These are phyloP conservation scores for Augochlora pura DNA, from an alignment of 1,140 invertebrate genomes.

Conservation along the genomic window DNA sequence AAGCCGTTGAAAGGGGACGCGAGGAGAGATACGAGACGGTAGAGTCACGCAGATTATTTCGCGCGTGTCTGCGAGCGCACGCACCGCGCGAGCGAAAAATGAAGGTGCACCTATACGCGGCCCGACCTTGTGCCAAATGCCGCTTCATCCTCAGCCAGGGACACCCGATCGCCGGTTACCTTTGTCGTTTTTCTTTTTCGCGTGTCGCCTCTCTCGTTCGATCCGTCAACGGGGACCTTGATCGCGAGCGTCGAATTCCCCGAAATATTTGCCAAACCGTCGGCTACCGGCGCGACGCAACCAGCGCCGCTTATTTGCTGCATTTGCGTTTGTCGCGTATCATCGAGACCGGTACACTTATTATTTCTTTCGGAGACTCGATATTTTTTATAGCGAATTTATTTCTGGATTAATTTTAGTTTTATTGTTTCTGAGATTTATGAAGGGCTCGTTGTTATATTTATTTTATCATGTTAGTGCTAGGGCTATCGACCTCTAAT, in stretches of 20 bases:
- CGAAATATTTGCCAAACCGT: background rate
- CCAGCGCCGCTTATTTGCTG: no score
- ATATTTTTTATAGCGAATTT: no score
- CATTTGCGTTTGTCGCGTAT: background rate
- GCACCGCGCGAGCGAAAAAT: constrained; percentile 48
- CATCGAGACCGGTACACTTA: no score
- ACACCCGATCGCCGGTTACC: constrained; percentile 44
- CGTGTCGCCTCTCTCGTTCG: background rate
- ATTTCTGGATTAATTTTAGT: no score
- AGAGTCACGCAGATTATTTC: constrained; percentile 39
- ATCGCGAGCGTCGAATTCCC: background rate
- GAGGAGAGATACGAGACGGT: constrained; percentile 12
- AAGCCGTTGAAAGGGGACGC: constrained; percentile 48
- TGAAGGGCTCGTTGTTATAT: no score
- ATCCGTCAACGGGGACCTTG: background rate
- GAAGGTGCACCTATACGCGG: constrained; percentile 50
- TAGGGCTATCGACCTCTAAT: no score
- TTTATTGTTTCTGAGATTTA: no score
- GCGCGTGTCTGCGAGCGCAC: background rate
- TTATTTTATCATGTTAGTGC: no score
- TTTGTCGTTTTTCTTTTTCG: constrained; percentile 39
- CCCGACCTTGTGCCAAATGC: constrained; percentile 73
- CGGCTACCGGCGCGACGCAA: no score
- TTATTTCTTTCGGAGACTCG: no score
- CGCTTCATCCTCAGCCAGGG: constrained; percentile 69